A percentile compares a stretch with the other conserved stretches of the same genome.
Conservation (phyloP, 2,888 invertebrate genomes). For the Piscicola geometra region DNA sequence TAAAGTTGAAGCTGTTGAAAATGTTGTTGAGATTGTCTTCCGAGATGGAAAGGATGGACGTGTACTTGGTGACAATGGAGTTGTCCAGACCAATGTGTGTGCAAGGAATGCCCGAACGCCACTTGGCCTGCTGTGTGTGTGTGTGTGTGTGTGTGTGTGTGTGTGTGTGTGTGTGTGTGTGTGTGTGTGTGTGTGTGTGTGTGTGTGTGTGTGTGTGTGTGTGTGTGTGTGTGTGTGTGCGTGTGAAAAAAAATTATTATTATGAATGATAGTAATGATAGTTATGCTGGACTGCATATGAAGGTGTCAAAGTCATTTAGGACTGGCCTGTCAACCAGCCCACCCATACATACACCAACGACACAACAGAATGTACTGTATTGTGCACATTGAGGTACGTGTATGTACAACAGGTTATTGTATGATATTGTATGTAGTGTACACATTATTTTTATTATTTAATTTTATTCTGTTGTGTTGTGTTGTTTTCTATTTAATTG, state of each 20-base stretch:
- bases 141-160: constrained; percentile 9
- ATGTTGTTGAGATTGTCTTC: constrained; percentile 16
- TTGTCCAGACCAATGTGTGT: constrained; percentile 8
- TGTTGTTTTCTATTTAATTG: too few relatives aligned
- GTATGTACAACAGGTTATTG: too few relatives aligned
- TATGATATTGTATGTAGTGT: too few relatives aligned
- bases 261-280: neutral
- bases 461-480: too few relatives aligned
- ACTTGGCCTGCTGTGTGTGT: constrained; percentile 5
- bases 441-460: too few relatives aligned
- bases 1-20: neutral
- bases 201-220: constrained; percentile 25
- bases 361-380: too few relatives aligned
- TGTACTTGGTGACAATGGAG: constrained; percentile 5
- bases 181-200: constrained; percentile 15
- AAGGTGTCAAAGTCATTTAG: too few relatives aligned
- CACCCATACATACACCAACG: too few relatives aligned
- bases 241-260: too few relatives aligned
- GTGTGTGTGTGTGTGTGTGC: constrained; percentile 27
- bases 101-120: neutral
- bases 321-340: too few relatives aligned
- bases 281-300: too few relatives aligned
- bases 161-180: constrained; percentile 8
- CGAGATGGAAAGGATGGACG: neutral
- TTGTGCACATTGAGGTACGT: too few relatives aligned